Percentiles rank a stretch among this genome's conserved stretches.
Conservation (phyloP, 2,888 invertebrate species). For the Labia minor region DNA sequence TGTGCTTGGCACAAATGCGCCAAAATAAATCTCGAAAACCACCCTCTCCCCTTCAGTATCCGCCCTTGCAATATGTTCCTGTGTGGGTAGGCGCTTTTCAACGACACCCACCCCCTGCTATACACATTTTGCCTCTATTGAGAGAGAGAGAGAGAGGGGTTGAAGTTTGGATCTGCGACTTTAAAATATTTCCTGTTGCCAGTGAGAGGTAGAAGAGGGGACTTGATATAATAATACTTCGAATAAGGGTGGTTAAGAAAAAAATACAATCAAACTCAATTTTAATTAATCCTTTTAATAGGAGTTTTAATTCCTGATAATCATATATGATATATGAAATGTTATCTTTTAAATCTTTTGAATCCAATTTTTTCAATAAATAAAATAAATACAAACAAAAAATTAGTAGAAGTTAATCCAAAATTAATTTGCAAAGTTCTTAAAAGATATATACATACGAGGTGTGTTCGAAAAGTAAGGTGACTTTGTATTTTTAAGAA, state of each 20-base stretch:
- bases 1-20: background rate
- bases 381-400: no score
- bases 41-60: background rate
- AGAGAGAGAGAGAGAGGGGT: background rate
- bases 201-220: background rate
- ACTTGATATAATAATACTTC: background rate
- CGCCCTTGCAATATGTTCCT: conserved; percentile 13
- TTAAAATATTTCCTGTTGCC: conserved; percentile 13
- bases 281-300: background rate
- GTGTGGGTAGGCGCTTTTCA: conserved; percentile 5
- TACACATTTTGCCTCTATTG: background rate
- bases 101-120: background rate
- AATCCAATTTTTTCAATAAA: no score
- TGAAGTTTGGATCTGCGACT: background rate
- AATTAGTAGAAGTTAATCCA: no score
- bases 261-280: background rate
- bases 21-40: conserved; percentile 13
- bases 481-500: no score
- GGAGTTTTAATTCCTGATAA: no score
- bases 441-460: no score
- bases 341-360: no score
- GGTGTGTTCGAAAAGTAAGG: no score
- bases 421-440: no score
- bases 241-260: background rate
- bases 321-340: no score